Evolutionary conservation across 2,888 invertebrate genomes (phyloP), one percentile per base, ranked within the genome.

Genomic region (Acholoe squamosa): DNA sequence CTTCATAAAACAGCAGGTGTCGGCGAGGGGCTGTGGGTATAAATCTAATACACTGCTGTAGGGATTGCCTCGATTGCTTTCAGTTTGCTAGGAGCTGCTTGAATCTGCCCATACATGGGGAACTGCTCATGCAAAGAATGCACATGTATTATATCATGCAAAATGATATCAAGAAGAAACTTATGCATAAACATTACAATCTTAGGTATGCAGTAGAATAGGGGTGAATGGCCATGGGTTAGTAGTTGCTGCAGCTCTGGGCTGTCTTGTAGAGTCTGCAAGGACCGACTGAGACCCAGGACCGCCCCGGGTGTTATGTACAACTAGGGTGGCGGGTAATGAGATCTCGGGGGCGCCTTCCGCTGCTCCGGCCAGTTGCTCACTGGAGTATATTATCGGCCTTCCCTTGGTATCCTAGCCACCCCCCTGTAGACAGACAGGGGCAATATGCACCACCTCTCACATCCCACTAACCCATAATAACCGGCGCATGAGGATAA

Each of bases 301-400:
- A 25, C 5, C 3, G 71, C 28, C 14, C 28, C 3, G 25, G 71
- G 71, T 71, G 14, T 71, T 61, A 61, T 61, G 61, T 71, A 71
- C 71, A 71, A 28, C 28, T 28, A 71, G 14, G 25, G 71, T 14
- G 28, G 14, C 25, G 28, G 25, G 71, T 71, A 71, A 71, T 71
- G 71, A 71, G 71, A 71, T 71, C 71, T 71, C 71, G 25, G 25
- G n/a, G n/a, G 28, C 31, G 71, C 28, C 31, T 71, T 28, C 71
- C 71, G 31, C 71, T 7, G 71, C 71, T 71, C 25, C 14, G 71
- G 28, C 71, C 71, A 71, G 71, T 71, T 71, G 71, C 71, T 28
- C 28, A 28, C 5, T 71, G 71, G 28, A 28, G 28, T 71, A 71
- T 71, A 71, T 71, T 71, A 71, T 71, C 71, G 31, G 28, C 31